Evolutionary conservation across 2,113 vertebrate species (phyloP).

Genomic region (Lasiurus cinereus): DNA sequence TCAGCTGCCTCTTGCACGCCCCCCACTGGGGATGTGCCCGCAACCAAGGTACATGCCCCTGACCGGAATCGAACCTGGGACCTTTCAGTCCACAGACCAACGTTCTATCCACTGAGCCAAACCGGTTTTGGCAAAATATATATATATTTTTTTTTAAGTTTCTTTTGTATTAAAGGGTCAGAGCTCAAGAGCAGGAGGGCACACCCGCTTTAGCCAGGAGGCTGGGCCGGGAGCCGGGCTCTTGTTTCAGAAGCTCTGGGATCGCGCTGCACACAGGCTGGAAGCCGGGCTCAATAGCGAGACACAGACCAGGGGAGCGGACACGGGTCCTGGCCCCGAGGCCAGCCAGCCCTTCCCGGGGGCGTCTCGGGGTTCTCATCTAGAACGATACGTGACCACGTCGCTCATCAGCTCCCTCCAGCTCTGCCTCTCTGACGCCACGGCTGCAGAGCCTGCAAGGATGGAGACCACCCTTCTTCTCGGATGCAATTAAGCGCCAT

Average conservation of each 20-base stretch:
- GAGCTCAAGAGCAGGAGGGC: not conserved
- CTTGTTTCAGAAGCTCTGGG: not conserved
- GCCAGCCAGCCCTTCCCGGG: not conserved
- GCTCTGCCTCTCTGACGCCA: not conserved
- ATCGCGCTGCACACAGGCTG: accelerated
- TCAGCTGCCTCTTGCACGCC: no score
- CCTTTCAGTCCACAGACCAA: no score
- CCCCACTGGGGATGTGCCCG: no score
- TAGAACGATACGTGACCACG: not conserved
- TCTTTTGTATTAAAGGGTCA: not conserved
- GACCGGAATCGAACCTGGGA: no score
- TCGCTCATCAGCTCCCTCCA: not conserved
- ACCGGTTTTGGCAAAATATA: no score
- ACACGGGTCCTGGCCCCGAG: not conserved
- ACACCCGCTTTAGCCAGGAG: not conserved
- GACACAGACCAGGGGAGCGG: accelerated
- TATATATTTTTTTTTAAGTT: no score
- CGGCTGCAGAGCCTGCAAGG: accelerated
- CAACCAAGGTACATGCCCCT: no score
- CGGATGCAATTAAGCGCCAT: accelerated
- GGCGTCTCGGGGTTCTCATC: no score
- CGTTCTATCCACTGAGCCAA: no score
- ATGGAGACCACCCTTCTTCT: not conserved
- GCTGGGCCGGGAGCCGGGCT: not conserved
- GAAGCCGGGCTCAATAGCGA: accelerated